phyloP scores from a whole-genome alignment of 2,797 vertebrate species.

The Botia almorhae region DNA sequence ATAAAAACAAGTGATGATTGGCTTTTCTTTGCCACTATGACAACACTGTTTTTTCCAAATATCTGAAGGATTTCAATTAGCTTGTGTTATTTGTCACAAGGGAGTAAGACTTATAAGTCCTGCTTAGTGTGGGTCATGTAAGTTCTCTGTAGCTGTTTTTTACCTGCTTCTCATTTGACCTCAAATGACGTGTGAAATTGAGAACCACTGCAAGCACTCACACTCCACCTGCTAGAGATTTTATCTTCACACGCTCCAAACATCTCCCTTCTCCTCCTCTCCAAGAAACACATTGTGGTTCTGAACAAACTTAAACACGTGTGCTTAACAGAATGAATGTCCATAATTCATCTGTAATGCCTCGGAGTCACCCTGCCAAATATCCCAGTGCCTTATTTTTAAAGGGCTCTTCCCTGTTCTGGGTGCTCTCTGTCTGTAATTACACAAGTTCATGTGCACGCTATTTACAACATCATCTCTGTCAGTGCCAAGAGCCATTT shows the following conservation, averaged over 20 bases:
- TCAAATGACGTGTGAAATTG: not conserved
- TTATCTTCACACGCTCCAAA: constrained; percentile 11
- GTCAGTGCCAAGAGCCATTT: constrained; percentile 29
- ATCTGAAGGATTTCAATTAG: not conserved
- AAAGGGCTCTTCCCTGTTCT: not conserved
- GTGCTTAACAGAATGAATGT: not conserved
- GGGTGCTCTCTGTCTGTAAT: constrained; percentile 2
- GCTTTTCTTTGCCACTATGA: not conserved
- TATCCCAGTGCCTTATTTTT: not conserved
- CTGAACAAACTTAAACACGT: not conserved
- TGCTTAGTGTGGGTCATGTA: not conserved
- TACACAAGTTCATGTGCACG: constrained; percentile 35
- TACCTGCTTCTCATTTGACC: not conserved
- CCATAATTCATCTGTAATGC: not conserved
- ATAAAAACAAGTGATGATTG: not conserved
- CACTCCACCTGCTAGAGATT: not conserved
- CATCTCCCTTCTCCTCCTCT: not conserved
- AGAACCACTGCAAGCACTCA: not conserved
- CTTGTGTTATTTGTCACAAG: not conserved
- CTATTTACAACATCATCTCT: constrained; percentile 21
- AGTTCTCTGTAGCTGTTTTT: not conserved
- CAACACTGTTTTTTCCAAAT: not conserved
- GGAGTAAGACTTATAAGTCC: not conserved
- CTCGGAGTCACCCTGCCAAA: not conserved
- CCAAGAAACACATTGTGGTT: constrained; percentile 23